Conservation (phyloP, 2,888 invertebrate species). For the Lasioglossum calceatum region DNA sequence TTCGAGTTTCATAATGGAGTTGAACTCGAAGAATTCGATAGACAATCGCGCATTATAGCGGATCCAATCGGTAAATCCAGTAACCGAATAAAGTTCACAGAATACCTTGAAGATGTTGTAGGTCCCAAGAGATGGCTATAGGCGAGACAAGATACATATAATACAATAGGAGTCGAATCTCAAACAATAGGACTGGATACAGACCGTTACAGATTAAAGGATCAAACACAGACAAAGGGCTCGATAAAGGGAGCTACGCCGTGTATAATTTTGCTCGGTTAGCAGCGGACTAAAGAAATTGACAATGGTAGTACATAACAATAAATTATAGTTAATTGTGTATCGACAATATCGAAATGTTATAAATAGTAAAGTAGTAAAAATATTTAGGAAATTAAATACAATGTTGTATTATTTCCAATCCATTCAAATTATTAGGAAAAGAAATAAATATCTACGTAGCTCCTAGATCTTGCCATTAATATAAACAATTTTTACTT, state of each 20-base stretch:
- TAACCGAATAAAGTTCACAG: constrained; percentile 1
- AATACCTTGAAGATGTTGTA: neutral
- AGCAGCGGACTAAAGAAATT: neutral
- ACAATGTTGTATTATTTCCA: neutral
- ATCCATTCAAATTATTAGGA: neutral
- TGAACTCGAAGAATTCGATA: neutral
- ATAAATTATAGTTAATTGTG: too few species aligned
- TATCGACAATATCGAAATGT: too few species aligned
- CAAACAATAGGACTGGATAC: neutral
- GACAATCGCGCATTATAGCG: neutral
- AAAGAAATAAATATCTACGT: neutral
- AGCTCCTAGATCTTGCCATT: neutral
- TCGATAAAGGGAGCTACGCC: neutral
- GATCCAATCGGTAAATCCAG: neutral
- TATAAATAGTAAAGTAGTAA: too few species aligned
- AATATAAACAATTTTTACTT: neutral
- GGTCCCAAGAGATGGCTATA: neutral
- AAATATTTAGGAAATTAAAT: too few species aligned
- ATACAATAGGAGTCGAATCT: constrained; percentile 2
- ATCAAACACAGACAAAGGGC: neutral
- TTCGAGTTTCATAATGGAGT: neutral
- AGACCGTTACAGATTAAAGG: neutral
- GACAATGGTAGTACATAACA: too few species aligned
- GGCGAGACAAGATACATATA: neutral
- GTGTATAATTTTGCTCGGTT: neutral